Evolutionary conservation across 53 echinoderm and acorn worm species (phyloP).

Genomic region (Echinarachnius parma): DNA sequence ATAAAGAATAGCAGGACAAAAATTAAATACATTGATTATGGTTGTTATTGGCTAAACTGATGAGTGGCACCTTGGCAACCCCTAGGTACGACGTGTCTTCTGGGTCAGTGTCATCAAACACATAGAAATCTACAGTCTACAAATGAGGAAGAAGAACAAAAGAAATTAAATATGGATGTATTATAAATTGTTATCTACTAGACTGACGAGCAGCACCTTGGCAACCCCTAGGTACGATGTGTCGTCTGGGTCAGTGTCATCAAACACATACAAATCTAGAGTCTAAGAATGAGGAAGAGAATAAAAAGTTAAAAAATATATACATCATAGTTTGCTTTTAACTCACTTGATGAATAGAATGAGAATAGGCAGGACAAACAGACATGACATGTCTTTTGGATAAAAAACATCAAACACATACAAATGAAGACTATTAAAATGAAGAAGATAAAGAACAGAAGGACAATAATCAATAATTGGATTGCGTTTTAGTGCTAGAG

Average conservation of each 20-base stretch:
- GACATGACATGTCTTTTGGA: too few species aligned
- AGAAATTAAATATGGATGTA: too few species aligned
- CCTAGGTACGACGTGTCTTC: conserved; percentile 84
- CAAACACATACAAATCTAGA: conserved; percentile 86
- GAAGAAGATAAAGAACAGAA: too few species aligned
- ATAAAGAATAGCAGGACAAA: neutral
- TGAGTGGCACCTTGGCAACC: conserved; percentile 82
- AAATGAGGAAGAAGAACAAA: neutral
- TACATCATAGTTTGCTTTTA: too few species aligned
- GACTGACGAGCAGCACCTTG: conserved; percentile 80
- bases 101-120: conserved; percentile 96
- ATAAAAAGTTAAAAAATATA: neutral
- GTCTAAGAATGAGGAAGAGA: conserved; percentile 55
- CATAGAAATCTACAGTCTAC: conserved; percentile 77
- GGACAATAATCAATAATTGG: too few species aligned
- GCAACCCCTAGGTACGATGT: conserved; percentile 81
- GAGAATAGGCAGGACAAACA: too few species aligned
- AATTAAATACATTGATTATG: too few species aligned
- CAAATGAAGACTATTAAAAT: too few species aligned
- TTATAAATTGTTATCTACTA: conserved; percentile 92
- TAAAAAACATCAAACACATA: too few species aligned
- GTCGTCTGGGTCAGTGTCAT: conserved; percentile 91
- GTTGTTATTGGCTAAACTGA: conserved; percentile 91
- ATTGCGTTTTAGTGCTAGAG: too few species aligned
- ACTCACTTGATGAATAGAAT: too few species aligned